Evolutionary conservation across 2,797 vertebrate genomes (phyloP).

Genomic region (Limnodromus scolopaceus): DNA sequence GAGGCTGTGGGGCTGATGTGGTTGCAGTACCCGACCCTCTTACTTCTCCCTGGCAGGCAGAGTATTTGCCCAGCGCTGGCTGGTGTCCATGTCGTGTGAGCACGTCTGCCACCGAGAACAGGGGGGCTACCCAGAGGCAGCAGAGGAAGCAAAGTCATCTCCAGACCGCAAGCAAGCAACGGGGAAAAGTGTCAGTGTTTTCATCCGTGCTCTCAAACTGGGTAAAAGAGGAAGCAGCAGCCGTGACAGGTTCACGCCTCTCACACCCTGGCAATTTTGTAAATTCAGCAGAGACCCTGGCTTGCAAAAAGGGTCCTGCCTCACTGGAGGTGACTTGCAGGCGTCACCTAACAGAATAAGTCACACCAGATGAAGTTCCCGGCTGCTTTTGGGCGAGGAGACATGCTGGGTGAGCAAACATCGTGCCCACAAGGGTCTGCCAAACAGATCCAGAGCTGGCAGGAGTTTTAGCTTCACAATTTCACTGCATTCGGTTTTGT

Average conservation of each 20-base stretch:
- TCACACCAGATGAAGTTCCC: background rate
- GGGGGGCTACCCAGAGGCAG: background rate
- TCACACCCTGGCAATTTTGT: background rate
- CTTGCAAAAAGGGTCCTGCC: background rate
- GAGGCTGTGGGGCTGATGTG: accelerated
- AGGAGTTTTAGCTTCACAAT: background rate
- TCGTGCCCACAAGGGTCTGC: background rate
- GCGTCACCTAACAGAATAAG: background rate
- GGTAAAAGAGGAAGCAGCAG: background rate
- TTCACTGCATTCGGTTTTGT: background rate
- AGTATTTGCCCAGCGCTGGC: background rate
- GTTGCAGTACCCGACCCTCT: background rate
- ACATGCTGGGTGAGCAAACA: background rate
- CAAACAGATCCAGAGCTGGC: background rate
- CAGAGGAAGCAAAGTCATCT: background rate
- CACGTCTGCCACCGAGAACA: background rate
- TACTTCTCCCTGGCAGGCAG: background rate
- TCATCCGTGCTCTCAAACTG: background rate
- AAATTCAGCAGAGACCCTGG: background rate
- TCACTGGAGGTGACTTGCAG: background rate
- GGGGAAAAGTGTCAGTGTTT: background rate
- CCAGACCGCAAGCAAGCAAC: background rate
- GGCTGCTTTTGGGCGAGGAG: background rate
- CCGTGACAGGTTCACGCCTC: accelerated
- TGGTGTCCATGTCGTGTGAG: background rate